These are phyloP conservation scores for Camponotus vicinus DNA, from an alignment of 1,140 invertebrate genomes.

Conservation along the genomic window DNA sequence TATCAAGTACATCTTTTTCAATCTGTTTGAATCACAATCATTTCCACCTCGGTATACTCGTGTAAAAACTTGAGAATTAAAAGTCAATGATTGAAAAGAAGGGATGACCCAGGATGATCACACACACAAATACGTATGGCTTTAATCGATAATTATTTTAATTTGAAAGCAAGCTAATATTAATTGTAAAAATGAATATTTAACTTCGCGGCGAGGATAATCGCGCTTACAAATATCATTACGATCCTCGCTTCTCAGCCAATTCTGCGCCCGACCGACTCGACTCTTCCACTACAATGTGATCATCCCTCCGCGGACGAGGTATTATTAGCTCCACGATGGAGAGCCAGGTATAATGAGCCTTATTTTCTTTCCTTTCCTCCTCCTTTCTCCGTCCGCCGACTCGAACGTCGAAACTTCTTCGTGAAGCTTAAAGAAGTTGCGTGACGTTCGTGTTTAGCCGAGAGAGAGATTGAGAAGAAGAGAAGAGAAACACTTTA, in stretches of 20 bases:
- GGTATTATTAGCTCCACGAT: constrained; percentile 58
- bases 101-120: not conserved
- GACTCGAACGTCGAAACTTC: constrained; percentile 57
- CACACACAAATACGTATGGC: not conserved
- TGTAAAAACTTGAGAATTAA: not conserved
- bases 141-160: constrained; percentile 23
- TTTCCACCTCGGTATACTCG: not conserved
- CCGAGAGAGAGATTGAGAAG: not conserved
- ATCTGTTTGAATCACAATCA: not conserved
- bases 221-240: constrained; percentile 15
- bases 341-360: constrained; percentile 49
- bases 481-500: constrained; percentile 7
- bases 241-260: constrained; percentile 25
- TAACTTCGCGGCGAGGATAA: constrained; percentile 39
- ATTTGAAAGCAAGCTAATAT: constrained; percentile 36
- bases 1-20: not conserved
- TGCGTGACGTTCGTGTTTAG: constrained; percentile 49
- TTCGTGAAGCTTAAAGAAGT: constrained; percentile 52
- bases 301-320: constrained; percentile 50
- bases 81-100: not conserved
- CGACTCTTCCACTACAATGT: constrained; percentile 24
- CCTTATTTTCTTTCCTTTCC: constrained; percentile 54
- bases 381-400: constrained; percentile 10
- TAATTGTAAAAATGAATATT: constrained; percentile 13
- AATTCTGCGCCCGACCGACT: constrained; percentile 12